These are phyloP conservation scores for Neotoma lepida DNA, from an alignment of 2,113 vertebrate species.

Conservation along the genomic window DNA sequence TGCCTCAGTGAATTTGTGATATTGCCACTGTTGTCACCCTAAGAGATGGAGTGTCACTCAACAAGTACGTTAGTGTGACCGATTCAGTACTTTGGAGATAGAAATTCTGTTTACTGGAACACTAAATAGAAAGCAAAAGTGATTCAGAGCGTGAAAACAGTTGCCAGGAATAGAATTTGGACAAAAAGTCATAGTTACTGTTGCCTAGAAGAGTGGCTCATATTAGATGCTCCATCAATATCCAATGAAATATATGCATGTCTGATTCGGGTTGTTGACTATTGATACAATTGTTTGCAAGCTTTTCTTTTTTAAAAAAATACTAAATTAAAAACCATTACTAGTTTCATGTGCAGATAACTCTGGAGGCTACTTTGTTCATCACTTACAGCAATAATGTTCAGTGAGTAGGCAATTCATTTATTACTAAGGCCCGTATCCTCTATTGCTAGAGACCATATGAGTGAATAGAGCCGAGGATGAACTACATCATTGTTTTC, in stretches of 20 bases:
- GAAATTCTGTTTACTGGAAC: constrained; percentile 27
- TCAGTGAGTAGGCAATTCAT: background rate
- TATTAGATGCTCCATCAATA: background rate
- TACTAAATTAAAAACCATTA: background rate
- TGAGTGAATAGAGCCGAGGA: background rate
- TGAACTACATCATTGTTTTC: background rate
- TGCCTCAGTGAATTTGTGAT: background rate
- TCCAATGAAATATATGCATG: background rate
- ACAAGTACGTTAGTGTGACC: background rate
- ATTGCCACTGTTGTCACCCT: constrained; percentile 30
- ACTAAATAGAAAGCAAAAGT: constrained; percentile 58
- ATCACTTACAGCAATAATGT: background rate
- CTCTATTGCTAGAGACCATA: background rate
- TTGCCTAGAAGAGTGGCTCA: background rate
- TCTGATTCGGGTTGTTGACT: background rate
- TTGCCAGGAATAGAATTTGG: constrained; percentile 5
- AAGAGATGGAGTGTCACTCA: background rate
- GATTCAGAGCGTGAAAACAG: constrained; percentile 37
- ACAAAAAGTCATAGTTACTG: constrained; percentile 19
- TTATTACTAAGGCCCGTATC: background rate
- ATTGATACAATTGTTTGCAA: background rate
- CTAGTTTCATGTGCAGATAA: background rate
- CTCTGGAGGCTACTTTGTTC: background rate
- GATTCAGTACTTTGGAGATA: constrained; percentile 5
- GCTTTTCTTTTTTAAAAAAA: background rate